A percentile compares a stretch with the other conserved stretches of the same genome.
Conservation (phyloP, 30 jellyfish, hydroid and myxozoan species). For the Phacellophora camtschatica region DNA sequence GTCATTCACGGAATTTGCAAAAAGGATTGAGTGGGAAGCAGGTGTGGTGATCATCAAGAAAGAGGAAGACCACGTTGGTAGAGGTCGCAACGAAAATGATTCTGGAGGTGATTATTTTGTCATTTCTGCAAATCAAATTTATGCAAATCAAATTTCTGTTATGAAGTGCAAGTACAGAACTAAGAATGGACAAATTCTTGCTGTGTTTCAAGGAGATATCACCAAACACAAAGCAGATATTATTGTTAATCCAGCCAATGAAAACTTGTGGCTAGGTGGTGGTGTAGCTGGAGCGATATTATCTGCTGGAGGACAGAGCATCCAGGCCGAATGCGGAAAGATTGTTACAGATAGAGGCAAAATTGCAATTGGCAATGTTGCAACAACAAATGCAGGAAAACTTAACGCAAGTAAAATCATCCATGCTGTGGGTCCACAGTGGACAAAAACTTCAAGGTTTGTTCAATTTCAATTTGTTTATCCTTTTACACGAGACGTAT, state of each 20-base stretch:
- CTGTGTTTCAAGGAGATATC: constrained; percentile 36
- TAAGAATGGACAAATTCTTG: not conserved
- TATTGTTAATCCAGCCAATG: constrained; percentile 39
- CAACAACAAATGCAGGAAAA: constrained; percentile 31
- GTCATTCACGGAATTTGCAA: not conserved
- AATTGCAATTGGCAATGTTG: constrained; percentile 3
- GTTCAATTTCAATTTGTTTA: too few species aligned
- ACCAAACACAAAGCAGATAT: constrained; percentile 24
- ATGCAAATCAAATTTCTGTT: not conserved
- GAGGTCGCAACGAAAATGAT: not conserved
- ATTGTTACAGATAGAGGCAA: not conserved
- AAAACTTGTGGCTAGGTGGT: constrained; percentile 6
- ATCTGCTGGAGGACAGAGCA: constrained; percentile 15
- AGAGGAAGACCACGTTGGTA: not conserved
- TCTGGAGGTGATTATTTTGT: too few species aligned
- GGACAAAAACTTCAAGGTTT: constrained; percentile 4
- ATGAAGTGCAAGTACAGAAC: not conserved
- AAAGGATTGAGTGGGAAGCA: not conserved
- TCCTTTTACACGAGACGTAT: too few species aligned
- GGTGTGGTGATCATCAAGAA: constrained; percentile 5
- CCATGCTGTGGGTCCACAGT: constrained; percentile 49
- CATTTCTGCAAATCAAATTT: not conserved
- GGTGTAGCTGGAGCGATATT: constrained; percentile 51
- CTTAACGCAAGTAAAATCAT: not conserved
- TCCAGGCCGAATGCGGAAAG: constrained; percentile 33